Evolutionary conservation across 2,888 invertebrate genomes (phyloP).

Genomic region (Isotomurus palustris): DNA sequence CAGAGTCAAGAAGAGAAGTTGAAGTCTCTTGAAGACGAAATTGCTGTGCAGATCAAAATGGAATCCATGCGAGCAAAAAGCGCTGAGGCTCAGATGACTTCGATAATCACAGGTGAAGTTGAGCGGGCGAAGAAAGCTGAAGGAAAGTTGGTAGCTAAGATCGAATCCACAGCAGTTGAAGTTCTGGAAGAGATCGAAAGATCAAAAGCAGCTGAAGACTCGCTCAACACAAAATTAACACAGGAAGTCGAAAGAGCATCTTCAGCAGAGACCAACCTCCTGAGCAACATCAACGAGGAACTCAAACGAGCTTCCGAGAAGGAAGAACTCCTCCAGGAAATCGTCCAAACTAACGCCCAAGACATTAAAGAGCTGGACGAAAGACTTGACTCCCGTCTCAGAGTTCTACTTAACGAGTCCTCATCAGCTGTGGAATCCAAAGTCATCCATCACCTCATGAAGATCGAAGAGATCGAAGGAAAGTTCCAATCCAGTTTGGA

Average conservation of each 20-base stretch:
- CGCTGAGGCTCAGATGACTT: constrained; percentile 19
- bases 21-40: constrained; percentile 1
- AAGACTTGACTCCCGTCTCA: too few species aligned
- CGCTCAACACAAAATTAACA: constrained; percentile 15
- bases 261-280: constrained; percentile 12
- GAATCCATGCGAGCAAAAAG: constrained; percentile 24
- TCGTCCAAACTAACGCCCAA: not conserved
- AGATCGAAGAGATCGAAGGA: not conserved
- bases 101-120: constrained; percentile 11
- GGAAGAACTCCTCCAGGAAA: constrained; percentile 1
- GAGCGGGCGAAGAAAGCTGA: constrained; percentile 19
- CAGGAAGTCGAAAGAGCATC: constrained; percentile 13
- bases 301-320: constrained; percentile 13
- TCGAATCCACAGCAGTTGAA: constrained; percentile 14
- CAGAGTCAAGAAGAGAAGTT: not conserved
- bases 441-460: not conserved
- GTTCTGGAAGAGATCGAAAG: constrained; percentile 21
- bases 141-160: constrained; percentile 4
- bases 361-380: not conserved
- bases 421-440: not conserved
- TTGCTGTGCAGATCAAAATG: constrained; percentile 16
- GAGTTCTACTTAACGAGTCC: too few species aligned
- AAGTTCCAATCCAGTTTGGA: not conserved
- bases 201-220: constrained; percentile 19
- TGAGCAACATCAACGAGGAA: constrained; percentile 16